A percentile compares a stretch with the other conserved stretches of the same genome.
Evolutionary conservation across 2,797 vertebrate genomes (phyloP).

Genomic region (Centropyge bicolor): DNA sequence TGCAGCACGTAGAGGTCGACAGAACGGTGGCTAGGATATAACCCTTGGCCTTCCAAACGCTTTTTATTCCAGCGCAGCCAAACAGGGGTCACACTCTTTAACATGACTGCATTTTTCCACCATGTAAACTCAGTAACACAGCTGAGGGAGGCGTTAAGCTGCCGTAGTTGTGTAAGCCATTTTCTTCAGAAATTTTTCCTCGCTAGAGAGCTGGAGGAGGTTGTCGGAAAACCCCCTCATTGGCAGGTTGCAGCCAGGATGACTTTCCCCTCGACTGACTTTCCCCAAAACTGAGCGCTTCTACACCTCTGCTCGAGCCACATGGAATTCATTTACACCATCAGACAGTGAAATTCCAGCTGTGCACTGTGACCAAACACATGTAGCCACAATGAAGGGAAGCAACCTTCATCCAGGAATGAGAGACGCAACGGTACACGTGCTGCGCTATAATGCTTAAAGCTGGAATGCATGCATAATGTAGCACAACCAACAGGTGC

Average conservation of each 20-base stretch:
- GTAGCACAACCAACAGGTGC: slow-evolving; percentile 59
- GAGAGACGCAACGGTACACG: slow-evolving; percentile 58
- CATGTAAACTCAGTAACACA: slow-evolving; percentile 70
- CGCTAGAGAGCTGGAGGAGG: slow-evolving; percentile 71
- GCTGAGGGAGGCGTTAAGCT: slow-evolving; percentile 61
- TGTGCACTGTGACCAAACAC: slow-evolving; percentile 82
- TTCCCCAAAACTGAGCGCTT: slow-evolving; percentile 80
- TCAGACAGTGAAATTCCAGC: slow-evolving; percentile 82
- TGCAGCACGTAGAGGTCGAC: slow-evolving; percentile 48
- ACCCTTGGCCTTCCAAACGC: slow-evolving; percentile 50
- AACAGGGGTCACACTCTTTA: slow-evolving; percentile 55
- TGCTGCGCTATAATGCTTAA: slow-evolving; percentile 42
- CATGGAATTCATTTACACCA: slow-evolving; percentile 84
- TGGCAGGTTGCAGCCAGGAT: slow-evolving; percentile 75
- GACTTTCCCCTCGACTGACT: slow-evolving; percentile 81
- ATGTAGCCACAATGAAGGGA: slow-evolving; percentile 78
- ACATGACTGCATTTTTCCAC: slow-evolving; percentile 81
- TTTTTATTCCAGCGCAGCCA: slow-evolving; percentile 50
- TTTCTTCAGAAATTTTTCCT: slow-evolving; percentile 74
- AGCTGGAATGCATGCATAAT: slow-evolving; percentile 42
- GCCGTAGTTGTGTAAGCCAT: slow-evolving; percentile 69
- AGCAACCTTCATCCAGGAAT: slow-evolving; percentile 66
- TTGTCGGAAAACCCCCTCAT: slow-evolving; percentile 82
- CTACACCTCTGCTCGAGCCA: slow-evolving; percentile 80
- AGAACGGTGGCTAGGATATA: slow-evolving; percentile 56